A percentile compares a stretch with the other conserved stretches of the same genome.
These are phyloP conservation scores for Crotalus viridis DNA, from an alignment of 2,113 vertebrate genomes.

Conservation along the genomic window DNA sequence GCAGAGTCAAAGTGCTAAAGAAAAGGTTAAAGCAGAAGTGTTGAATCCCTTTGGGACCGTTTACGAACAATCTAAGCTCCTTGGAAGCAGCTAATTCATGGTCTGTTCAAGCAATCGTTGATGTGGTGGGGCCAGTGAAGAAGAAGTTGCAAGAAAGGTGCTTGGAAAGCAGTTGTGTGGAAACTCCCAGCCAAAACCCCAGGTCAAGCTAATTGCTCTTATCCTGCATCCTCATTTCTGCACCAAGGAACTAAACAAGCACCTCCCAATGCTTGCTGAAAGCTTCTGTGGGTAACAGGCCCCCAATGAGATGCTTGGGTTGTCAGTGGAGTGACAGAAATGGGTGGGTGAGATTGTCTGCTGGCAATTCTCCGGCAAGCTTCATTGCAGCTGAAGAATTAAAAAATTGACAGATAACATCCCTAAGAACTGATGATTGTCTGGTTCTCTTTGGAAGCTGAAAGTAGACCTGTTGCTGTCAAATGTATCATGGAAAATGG, in stretches of 20 bases:
- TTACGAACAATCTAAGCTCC: neutral
- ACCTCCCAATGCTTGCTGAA: neutral
- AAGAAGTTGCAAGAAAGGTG: neutral
- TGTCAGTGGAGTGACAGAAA: neutral
- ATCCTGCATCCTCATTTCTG: neutral
- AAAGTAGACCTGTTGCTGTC: neutral
- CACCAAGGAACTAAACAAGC: neutral
- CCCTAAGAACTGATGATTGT: neutral
- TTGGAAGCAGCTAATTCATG: neutral
- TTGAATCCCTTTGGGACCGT: neutral
- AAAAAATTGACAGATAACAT: neutral
- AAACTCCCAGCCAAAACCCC: neutral
- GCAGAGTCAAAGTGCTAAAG: neutral
- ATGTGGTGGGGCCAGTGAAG: neutral
- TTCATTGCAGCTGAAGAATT: neutral
- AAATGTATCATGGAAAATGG: neutral
- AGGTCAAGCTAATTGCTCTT: neutral
- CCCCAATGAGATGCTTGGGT: neutral
- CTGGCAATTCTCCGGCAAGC: neutral
- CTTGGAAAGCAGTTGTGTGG: neutral
- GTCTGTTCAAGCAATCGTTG: neutral
- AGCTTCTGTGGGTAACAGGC: neutral
- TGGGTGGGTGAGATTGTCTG: neutral
- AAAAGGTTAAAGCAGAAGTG: conserved; percentile 1
- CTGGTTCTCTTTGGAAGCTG: neutral